Evolutionary conservation across 2,113 vertebrate species (phyloP).

Genomic region (Pelodiscus sinensis): DNA sequence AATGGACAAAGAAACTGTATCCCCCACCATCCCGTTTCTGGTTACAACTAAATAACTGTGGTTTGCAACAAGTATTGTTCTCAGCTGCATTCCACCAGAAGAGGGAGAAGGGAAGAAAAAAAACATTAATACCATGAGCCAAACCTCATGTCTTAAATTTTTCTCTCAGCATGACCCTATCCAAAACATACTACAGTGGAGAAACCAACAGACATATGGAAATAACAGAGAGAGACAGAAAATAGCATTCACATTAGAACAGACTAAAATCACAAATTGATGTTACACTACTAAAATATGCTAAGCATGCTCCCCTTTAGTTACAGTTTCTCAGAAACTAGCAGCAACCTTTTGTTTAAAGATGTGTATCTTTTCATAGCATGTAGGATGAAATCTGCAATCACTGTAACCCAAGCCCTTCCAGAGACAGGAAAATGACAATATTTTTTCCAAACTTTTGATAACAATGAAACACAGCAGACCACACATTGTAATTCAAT

Average conservation of each 20-base stretch:
- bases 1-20: constrained; percentile 9
- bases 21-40: not conserved
- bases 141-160: constrained; percentile 33
- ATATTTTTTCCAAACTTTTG: not conserved
- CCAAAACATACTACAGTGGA: not conserved
- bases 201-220: constrained; percentile 33
- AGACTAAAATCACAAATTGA: not conserved
- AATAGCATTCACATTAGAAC: constrained; percentile 15
- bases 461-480: not conserved
- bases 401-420: not conserved
- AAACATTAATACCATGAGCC: constrained; percentile 25
- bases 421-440: not conserved
- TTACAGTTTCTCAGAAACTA: not conserved
- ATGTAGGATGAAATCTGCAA: not conserved
- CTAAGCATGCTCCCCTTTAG: not conserved
- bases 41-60: constrained; percentile 19
- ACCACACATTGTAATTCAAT: constrained; percentile 17
- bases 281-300: constrained; percentile 2
- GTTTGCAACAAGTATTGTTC: constrained; percentile 29
- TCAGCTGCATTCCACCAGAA: constrained; percentile 28
- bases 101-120: not conserved
- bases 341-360: not conserved
- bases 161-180: constrained; percentile 29
- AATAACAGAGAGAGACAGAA: constrained; percentile 18
- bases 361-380: not conserved